Evolutionary conservation across 2,113 vertebrate species (phyloP), one percentile per base, ranked within the genome.

Genomic region (Numida meleagris): DNA sequence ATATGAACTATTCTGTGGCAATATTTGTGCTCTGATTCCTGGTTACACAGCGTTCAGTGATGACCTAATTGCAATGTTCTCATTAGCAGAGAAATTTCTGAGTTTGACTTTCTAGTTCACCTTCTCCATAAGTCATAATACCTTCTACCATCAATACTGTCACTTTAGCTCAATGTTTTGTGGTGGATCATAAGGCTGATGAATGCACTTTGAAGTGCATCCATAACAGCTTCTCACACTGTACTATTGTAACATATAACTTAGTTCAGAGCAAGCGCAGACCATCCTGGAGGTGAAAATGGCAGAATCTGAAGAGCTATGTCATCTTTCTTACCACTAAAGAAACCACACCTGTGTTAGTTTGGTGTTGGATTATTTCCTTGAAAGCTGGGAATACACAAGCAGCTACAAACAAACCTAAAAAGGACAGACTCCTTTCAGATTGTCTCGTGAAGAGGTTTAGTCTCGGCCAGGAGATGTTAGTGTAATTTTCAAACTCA

Each of bases 1-100:
- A 4, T 84, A 63, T 59, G 75, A 82, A 36, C 82, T 86, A 34
- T 34, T 94, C 81, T 82, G 74, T 94, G 95, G 93, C 87, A 94
- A 91, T 71, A 93, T 51, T 90, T 93, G 58, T 77, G 63, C 68
- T 92, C 53, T 1, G 1, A n/a, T 92, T 73, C 68, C 62, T 66
- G 90, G 66, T 94, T 67, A 48, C 1, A 13, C 45, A 18, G 81
- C 1, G 5, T 57, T 92, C 42, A 38, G 68, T 0, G 0, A 16
- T 91, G 91, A 96, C 89, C 94, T 92, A 85, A 80, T 93, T 91
- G 75, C 81, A 70, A 12, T 0, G 0, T 67, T 80, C 75, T 95
- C 2, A 3, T 89, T 80, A 91, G 58, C 55, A 77, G 82, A 77
- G 78, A 83, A 80, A 36, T 73, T 85, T 75, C 70, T 25, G 78